A percentile compares a stretch with the other conserved stretches of the same genome.
Conservation (phyloP, 2,888 invertebrate species). For the Smittia aterrima region DNA sequence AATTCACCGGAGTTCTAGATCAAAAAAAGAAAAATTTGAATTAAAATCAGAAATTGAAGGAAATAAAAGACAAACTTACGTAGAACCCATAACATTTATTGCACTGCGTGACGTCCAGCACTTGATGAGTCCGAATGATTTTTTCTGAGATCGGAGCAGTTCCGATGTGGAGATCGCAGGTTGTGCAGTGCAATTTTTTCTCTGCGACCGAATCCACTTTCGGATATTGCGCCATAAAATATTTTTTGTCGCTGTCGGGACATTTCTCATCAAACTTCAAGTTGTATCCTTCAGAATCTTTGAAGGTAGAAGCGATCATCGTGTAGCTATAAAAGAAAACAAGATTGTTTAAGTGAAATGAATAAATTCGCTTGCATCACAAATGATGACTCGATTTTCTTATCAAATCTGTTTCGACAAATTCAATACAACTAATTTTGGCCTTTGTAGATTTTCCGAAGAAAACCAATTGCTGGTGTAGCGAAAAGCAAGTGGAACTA, state of each 20-base stretch:
- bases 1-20: slow-evolving; percentile 60
- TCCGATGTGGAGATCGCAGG: slow-evolving; percentile 73
- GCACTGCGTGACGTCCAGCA: slow-evolving; percentile 70
- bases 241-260: slow-evolving; percentile 57
- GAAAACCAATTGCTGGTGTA: neutral
- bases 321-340: neutral
- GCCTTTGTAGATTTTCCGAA: neutral
- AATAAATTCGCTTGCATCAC: neutral
- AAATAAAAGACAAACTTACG: slow-evolving; percentile 56
- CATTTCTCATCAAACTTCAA: slow-evolving; percentile 59
- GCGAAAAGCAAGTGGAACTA: neutral
- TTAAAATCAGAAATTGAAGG: neutral
- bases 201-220: slow-evolving; percentile 62
- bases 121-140: slow-evolving; percentile 70
- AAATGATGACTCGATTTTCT: neutral
- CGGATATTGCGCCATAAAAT: slow-evolving; percentile 58
- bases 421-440: slow-evolving; percentile 8
- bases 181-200: slow-evolving; percentile 68
- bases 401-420: neutral
- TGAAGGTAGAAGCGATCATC: neutral
- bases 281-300: slow-evolving; percentile 44
- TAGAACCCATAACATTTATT: slow-evolving; percentile 72
- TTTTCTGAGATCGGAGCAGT: slow-evolving; percentile 63
- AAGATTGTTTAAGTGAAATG: neutral
- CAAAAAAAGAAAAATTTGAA: neutral